Evolutionary conservation across 1,140 invertebrate genomes (phyloP), one percentile per base, ranked within the genome.

Genomic region (Lineus longissimus): DNA sequence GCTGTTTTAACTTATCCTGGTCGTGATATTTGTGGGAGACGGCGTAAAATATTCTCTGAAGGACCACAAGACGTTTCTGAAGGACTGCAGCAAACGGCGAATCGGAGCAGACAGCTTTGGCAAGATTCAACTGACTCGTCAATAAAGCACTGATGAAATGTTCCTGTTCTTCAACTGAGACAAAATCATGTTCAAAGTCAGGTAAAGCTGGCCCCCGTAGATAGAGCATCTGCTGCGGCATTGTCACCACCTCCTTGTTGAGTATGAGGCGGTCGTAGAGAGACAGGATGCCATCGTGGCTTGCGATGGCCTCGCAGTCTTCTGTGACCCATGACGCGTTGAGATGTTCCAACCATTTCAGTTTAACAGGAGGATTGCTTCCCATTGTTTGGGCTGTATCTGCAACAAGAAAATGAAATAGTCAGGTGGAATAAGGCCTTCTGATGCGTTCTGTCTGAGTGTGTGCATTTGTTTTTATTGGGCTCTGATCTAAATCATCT

Each of bases 21-120:
- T 68, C 64, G 73, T 88, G 86, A 75, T 85, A 87, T 71, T 83
- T 85, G 29, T 71, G 77, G 40, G 84, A 81, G 4, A 87, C 71
- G 1, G 86, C 86, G 79, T 86, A 80, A 73, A 86, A 85, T 57
- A 88, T 86, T 62, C 87, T 73, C 68, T 86, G 85, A n/a, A 88
- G 72, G 22, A 88, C 81, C 19, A 86, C 76, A 55, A 88, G 75
- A 60, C 87, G 73, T 73, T 87, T 85, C 66, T 84, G 81, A 2
- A 88, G 74, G 43, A 84, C 73, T 41, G 80, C 74, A 22, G 84
- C 82, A 79, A 87, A 88, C 30, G 83, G 83, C 1, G 86, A 85
- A 57, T 86, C 85, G 17, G 82, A 78, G 64, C 83, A 85, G 33
- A 86, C 81, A 58, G 81, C 79, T 64, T 82, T 80, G 4, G 85